Conservation (phyloP, 2,113 vertebrate genomes). For the Myrmophylax atrothorax region DNA sequence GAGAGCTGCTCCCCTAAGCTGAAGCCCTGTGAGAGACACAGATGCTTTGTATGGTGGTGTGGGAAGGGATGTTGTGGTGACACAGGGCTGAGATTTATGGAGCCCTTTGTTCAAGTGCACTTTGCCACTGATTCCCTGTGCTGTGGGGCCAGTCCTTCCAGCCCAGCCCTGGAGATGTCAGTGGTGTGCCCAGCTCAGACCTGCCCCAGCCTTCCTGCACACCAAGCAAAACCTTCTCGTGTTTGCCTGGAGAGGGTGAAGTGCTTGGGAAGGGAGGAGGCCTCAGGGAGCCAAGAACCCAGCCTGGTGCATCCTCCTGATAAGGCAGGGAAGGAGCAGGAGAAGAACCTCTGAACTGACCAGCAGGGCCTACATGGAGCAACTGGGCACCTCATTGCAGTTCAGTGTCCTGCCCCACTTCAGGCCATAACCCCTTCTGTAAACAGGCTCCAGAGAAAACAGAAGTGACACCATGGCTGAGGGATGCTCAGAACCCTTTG, state of each 20-base stretch:
- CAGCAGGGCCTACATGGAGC: not conserved
- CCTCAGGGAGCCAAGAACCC: not conserved
- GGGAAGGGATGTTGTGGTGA: not conserved
- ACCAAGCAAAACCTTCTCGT: not conserved
- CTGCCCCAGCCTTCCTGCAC: not conserved
- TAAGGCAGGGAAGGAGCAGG: not conserved
- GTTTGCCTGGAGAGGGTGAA: not conserved
- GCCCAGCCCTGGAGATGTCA: not conserved
- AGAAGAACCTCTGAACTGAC: not conserved
- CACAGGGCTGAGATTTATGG: not conserved
- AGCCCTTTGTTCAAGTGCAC: not conserved
- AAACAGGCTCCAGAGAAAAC: not conserved
- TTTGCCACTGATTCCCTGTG: not conserved
- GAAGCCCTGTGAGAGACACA: not conserved
- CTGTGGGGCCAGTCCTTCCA: not conserved
- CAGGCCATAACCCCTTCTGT: not conserved
- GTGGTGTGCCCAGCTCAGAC: not conserved
- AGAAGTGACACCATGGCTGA: not conserved
- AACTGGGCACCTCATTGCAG: not conserved
- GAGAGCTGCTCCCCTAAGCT: not conserved
- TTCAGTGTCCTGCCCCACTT: not conserved
- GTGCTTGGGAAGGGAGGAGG: not conserved
- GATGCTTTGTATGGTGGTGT: not conserved
- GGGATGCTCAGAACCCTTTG: not conserved
- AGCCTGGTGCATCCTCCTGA: not conserved